These are phyloP conservation scores for Brachionus rubens DNA, from an alignment of 1,140 invertebrate genomes.

Conservation along the genomic window DNA sequence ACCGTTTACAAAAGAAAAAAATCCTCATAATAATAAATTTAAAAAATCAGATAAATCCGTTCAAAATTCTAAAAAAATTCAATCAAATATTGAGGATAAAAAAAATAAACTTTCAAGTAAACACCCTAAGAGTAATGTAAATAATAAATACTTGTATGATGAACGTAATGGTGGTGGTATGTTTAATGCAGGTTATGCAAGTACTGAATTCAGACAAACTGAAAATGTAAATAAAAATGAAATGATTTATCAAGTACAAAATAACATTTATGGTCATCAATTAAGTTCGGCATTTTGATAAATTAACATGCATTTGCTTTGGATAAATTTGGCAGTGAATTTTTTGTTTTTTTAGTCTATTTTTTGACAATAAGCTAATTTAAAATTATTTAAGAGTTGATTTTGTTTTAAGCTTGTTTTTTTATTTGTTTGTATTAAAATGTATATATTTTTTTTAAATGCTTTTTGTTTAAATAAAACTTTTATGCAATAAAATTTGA, in stretches of 20 bases:
- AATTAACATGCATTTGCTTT: background rate
- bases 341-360: background rate
- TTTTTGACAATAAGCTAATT: no score
- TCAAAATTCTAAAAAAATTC: constrained; percentile 7
- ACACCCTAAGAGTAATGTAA: no score
- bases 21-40: constrained; percentile 8
- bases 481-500: no score
- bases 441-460: no score
- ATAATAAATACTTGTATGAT: background rate
- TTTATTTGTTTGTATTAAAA: no score
- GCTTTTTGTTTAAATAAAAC: no score
- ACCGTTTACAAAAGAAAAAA: constrained; percentile 33
- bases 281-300: constrained; percentile 40
- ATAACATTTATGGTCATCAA: constrained; percentile 32
- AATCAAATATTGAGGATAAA: constrained; percentile 14
- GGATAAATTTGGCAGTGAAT: background rate
- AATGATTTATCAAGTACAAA: background rate
- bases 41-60: background rate
- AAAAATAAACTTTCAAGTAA: background rate
- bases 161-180: background rate
- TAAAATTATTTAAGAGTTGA: no score
- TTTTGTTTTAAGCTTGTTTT: no score
- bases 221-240: constrained; percentile 16
- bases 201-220: background rate
- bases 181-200: background rate